These are phyloP conservation scores for Meloidogyne exigua DNA, from an alignment of 1,140 invertebrate genomes.

Conservation along the genomic window DNA sequence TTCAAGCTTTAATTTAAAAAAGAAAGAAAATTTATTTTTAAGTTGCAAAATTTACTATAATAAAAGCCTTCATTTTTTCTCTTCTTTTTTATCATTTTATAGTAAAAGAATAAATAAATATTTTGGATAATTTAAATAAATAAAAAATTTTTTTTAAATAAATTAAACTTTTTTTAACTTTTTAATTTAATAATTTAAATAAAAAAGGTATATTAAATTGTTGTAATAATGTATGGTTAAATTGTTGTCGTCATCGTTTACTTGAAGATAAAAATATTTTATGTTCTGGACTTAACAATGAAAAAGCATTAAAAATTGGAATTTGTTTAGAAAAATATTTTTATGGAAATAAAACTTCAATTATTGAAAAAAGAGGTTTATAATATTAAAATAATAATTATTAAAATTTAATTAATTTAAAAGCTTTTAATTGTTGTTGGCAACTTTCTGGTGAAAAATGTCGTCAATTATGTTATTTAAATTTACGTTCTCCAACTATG, in stretches of 20 bases:
- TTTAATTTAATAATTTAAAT: too few relatives aligned
- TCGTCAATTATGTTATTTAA: neutral
- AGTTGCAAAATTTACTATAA: too few relatives aligned
- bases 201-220: slow-evolving; percentile 1
- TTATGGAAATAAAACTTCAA: slow-evolving; percentile 7
- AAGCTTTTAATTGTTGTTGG: slow-evolving; percentile 22
- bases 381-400: neutral
- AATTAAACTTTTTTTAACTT: too few relatives aligned
- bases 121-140: too few relatives aligned
- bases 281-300: neutral
- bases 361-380: slow-evolving; percentile 18
- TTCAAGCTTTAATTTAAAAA: too few relatives aligned
- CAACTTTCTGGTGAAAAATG: slow-evolving; percentile 12
- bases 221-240: neutral
- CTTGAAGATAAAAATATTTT: neutral
- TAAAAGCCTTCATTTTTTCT: too few relatives aligned
- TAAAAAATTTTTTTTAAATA: too few relatives aligned
- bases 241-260: slow-evolving; percentile 2
- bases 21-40: too few relatives aligned
- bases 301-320: neutral
- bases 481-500: slow-evolving; percentile 16
- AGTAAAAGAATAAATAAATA: too few relatives aligned
- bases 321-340: slow-evolving; percentile 22
- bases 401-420: neutral
- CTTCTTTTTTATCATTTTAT: too few relatives aligned